A percentile compares a stretch with the other conserved stretches of the same genome.
Evolutionary conservation across 2,888 invertebrate genomes (phyloP).

Genomic region (Keiferia lycopersicella): DNA sequence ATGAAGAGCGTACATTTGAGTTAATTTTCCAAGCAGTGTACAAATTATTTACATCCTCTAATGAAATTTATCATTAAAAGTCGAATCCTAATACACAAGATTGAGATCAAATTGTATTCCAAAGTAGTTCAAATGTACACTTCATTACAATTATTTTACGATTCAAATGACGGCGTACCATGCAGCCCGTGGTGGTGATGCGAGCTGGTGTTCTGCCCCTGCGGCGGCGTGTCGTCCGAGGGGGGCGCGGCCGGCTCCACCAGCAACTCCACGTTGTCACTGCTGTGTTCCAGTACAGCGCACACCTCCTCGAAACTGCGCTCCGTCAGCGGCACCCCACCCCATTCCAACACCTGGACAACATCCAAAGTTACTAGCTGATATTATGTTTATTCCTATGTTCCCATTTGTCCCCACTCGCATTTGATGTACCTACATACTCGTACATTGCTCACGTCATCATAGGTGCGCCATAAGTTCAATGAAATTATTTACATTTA

Average conservation of each 20-base stretch:
- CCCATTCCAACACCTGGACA: conserved; percentile 92
- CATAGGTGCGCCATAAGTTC: no score
- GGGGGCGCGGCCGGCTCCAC: conserved; percentile 92
- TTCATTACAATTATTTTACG: background rate
- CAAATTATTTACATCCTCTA: background rate
- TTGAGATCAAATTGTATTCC: background rate
- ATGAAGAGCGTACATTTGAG: conserved; percentile 1
- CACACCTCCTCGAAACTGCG: conserved; percentile 97
- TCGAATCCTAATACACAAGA: background rate
- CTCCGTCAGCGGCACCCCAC: conserved; percentile 92
- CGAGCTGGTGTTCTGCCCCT: conserved; percentile 46
- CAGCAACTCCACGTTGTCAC: conserved; percentile 92
- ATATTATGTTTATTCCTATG: background rate
- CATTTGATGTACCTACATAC: no score
- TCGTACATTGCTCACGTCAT: no score
- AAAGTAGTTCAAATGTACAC: background rate
- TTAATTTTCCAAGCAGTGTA: background rate
- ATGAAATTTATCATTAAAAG: no score
- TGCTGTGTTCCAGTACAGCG: conserved; percentile 92
- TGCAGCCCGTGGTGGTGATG: conserved; percentile 82
- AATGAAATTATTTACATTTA: no score
- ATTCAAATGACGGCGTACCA: conserved; percentile 58
- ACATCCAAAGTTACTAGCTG: background rate
- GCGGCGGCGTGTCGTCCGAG: conserved; percentile 77
- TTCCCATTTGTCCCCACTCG: no score